Percentiles rank a stretch among this genome's conserved stretches.
Conservation (phyloP, 64 coral and sea anemone species). For the Porites australiensis region DNA sequence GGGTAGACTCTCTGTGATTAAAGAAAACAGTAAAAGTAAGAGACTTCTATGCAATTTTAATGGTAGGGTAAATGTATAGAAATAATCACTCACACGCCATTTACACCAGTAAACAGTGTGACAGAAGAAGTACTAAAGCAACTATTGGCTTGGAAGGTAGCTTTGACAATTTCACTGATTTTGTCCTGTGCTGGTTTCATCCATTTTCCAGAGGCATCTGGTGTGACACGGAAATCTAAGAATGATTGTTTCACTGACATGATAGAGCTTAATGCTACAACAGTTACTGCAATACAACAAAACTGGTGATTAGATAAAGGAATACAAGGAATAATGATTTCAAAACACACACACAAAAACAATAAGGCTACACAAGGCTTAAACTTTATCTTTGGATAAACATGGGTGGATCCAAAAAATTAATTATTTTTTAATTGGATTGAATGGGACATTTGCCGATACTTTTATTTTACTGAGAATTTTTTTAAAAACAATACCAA, state of each 20-base stretch:
- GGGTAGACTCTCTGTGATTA: slow-evolving; percentile 30
- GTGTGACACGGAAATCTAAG: slow-evolving; percentile 61
- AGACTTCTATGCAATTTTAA: background rate
- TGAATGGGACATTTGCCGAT: too few relatives aligned
- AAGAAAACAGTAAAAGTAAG: background rate
- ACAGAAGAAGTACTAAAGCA: slow-evolving; percentile 6
- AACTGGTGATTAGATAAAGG: background rate
- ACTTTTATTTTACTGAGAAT: too few relatives aligned
- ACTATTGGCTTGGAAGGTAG: background rate
- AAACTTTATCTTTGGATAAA: too few relatives aligned
- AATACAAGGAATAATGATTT: background rate
- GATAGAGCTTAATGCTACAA: background rate
- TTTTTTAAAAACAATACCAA: too few relatives aligned
- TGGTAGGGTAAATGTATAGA: too few relatives aligned
- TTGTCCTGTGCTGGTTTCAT: slow-evolving; percentile 11
- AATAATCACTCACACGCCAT: slow-evolving; percentile 15
- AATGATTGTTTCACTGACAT: slow-evolving; percentile 79
- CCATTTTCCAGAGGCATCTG: slow-evolving; percentile 51
- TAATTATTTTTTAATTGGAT: too few relatives aligned
- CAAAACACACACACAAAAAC: background rate
- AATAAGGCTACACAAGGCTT: too few relatives aligned
- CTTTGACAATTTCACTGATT: slow-evolving; percentile 42
- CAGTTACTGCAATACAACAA: background rate
- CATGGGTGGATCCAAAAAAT: too few relatives aligned
- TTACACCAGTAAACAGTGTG: slow-evolving; percentile 6